These are phyloP conservation scores for Euplexia lucipara DNA, from an alignment of 2,888 invertebrate genomes.

Conservation along the genomic window DNA sequence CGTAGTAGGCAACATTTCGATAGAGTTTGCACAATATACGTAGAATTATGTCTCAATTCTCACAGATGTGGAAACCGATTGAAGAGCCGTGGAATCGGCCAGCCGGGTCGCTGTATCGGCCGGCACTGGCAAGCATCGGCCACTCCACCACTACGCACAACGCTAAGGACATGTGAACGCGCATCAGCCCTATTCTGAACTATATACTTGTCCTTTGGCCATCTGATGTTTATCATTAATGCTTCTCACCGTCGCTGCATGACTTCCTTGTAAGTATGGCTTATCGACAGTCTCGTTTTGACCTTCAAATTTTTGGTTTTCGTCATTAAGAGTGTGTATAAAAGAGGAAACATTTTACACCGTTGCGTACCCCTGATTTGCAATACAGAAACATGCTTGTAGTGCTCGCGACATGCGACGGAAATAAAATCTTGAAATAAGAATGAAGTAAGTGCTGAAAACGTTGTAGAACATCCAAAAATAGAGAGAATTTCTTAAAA, in stretches of 20 bases:
- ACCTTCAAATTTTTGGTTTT: slow-evolving; percentile 12
- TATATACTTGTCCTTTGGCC: slow-evolving; percentile 44
- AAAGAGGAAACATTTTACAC: too few relatives aligned
- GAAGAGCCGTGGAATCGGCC: slow-evolving; percentile 77
- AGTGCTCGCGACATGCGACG: too few relatives aligned
- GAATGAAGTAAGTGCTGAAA: too few relatives aligned
- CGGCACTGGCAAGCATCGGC: slow-evolving; percentile 78
- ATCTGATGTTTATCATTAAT: slow-evolving; percentile 37
- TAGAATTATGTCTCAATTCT: slow-evolving; percentile 71
- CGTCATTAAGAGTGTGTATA: background rate
- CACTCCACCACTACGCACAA: slow-evolving; percentile 69
- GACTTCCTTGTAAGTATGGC: slow-evolving; percentile 27
- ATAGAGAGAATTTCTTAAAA: too few relatives aligned
- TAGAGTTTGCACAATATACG: slow-evolving; percentile 76
- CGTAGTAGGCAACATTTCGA: slow-evolving; percentile 79
- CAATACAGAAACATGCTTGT: too few relatives aligned
- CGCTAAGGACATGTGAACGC: slow-evolving; percentile 77
- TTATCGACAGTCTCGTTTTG: background rate
- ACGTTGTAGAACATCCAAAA: too few relatives aligned
- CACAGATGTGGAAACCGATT: slow-evolving; percentile 68
- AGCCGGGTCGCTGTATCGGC: slow-evolving; percentile 82
- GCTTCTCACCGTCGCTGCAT: slow-evolving; percentile 4
- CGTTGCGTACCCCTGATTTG: too few relatives aligned
- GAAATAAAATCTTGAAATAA: too few relatives aligned
- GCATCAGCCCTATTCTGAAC: slow-evolving; percentile 75